Conservation (phyloP, 2,113 vertebrate species). For the Aplodontia rufa region DNA sequence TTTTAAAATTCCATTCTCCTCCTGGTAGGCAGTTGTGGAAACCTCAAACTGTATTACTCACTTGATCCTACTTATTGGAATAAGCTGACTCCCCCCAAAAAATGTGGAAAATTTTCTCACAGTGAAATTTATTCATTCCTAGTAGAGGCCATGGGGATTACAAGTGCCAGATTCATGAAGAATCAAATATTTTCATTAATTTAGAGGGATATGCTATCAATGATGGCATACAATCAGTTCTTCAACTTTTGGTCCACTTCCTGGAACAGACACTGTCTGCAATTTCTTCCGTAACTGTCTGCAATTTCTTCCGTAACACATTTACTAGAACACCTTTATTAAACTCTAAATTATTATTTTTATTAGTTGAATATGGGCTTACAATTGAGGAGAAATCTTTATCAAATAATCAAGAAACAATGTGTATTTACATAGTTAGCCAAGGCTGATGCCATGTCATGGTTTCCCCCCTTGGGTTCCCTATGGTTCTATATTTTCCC, state of each 20-base stretch:
- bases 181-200: background rate
- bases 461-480: no score
- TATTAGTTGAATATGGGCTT: no score
- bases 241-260: background rate
- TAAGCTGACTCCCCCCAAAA: background rate
- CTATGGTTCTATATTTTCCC: no score
- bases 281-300: background rate
- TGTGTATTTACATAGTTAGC: no score
- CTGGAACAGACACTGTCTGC: background rate
- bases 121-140: background rate
- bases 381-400: no score
- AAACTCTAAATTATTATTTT: conserved; percentile 8
- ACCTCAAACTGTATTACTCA: background rate
- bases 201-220: background rate
- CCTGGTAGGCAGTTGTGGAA: background rate
- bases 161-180: background rate
- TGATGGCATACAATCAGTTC: background rate
- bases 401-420: no score
- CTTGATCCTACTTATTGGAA: background rate
- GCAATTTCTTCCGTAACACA: background rate
- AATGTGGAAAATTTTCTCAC: background rate
- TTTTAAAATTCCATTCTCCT: background rate
- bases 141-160: background rate
- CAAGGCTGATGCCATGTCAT: no score
- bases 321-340: conserved; percentile 17